Evolutionary conservation across 2,888 invertebrate species (phyloP).

Genomic region (Zelleria hepariella): DNA sequence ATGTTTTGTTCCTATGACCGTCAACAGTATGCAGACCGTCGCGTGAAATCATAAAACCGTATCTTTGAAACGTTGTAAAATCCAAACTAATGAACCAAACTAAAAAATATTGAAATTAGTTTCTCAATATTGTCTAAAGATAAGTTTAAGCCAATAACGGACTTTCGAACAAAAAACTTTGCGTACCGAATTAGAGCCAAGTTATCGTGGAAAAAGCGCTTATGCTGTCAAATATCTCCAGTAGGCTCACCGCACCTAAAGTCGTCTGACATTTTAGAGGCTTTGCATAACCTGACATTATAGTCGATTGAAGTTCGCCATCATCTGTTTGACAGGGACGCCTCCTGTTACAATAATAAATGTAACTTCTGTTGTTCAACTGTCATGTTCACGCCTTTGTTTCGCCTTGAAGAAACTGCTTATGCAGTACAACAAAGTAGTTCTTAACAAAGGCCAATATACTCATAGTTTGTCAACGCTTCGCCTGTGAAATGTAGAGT

Average conservation of each 20-base stretch:
- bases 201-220: no score
- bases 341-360: conserved; percentile 11
- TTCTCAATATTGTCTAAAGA: no score
- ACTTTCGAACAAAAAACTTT: no score
- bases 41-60: no score
- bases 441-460: background rate
- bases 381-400: background rate
- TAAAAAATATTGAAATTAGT: no score
- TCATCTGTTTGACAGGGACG: conserved; percentile 25
- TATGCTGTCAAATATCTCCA: background rate
- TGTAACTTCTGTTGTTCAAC: background rate
- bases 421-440: background rate
- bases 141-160: no score
- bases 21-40: no score
- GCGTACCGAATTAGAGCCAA: no score
- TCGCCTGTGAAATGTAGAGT: background rate
- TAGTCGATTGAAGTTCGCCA: conserved; percentile 30
- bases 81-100: no score
- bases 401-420: background rate
- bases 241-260: background rate
- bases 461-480: background rate
- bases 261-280: conserved; percentile 37
- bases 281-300: conserved; percentile 53
- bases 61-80: no score
- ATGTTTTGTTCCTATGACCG: no score